Percentiles rank a stretch among this genome's conserved stretches.
These are phyloP conservation scores for Petrocephalus zakoni DNA, from an alignment of 2,113 vertebrate species.

Conservation along the genomic window DNA sequence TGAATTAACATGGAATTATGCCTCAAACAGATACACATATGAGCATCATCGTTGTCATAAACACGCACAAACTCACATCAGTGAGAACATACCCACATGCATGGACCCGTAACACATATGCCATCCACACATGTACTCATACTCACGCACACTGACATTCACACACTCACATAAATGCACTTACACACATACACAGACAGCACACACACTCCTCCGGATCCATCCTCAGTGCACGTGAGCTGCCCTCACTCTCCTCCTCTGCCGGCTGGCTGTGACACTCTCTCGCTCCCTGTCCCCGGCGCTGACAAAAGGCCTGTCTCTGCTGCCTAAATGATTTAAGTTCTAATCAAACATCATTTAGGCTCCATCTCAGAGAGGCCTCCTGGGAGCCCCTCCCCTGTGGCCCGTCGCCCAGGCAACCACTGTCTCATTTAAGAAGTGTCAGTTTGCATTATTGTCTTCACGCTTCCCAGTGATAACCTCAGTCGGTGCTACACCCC, in stretches of 20 bases:
- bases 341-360: constrained; percentile 99
- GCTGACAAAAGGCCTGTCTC: constrained; percentile 79
- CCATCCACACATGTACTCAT: background rate
- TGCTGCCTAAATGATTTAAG: constrained; percentile 89
- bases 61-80: background rate
- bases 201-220: constrained; percentile 1
- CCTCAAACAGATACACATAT: background rate
- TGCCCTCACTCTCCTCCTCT: constrained; percentile 34
- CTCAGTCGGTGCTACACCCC: constrained; percentile 46
- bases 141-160: background rate
- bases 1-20: background rate
- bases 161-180: background rate
- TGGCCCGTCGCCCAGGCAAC: constrained; percentile 95
- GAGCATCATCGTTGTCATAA: background rate
- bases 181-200: background rate
- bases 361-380: constrained; percentile 80
- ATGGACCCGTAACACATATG: background rate
- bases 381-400: constrained; percentile 79
- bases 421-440: constrained; percentile 98
- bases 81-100: background rate
- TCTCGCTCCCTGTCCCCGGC: constrained; percentile 48
- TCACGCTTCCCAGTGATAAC: constrained; percentile 92
- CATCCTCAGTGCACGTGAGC: constrained; percentile 9
- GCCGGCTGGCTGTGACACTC: constrained; percentile 23
- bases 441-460: constrained; percentile 99